Base-by-base conservation (phyloP, 2,888 invertebrate genomes). In the Drosophila pseudotakahashii region DNA sequence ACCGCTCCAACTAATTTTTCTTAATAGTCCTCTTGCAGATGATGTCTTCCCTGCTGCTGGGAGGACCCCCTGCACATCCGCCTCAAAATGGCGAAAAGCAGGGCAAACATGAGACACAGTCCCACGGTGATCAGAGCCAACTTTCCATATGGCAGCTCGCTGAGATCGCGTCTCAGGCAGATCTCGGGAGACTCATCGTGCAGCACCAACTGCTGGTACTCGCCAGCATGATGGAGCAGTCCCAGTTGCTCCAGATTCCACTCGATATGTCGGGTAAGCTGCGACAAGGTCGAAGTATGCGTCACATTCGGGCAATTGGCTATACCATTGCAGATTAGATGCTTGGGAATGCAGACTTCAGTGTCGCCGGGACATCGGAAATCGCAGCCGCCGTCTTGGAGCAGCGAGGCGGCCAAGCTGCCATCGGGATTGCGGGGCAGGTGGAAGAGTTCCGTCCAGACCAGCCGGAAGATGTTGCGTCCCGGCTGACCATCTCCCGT, bases 401-500 rank as follows among this genome's bases (percentile, higher is more conserved):
- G 92, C 73, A 95, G 94, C 36, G 96, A 96, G 0, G 96, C 96
- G 93, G 96, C 96, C 39, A 96, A 91, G 26, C 95, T 95, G 0
- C 97, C 97, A 78, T 97, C 96, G 19, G 95, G 94, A 91, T 97
- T 97, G 77, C 97, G 94, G 0, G 97, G 97, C 79, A 97, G 92
- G 91, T 97, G 97, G 89, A 95, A 97, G 42, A 97, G 93, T 80
- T 97, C 97, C 2, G 97, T 97, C 97, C 97, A 98, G 13, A 96
- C 96, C 37, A 98, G 95, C 89, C 97, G 97, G 89, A 98, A 97
- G 11, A 96, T 95, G 10, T 97, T 96, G 67, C 96, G 93, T 0
- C 97, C 96, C 0, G 97, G 96, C 74, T 96, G 96, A 0, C 96
- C 94, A 42, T 96, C 96, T 1, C 94, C 94, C 0, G 95, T 95